A percentile compares a stretch with the other conserved stretches of the same genome.
Conservation (phyloP, 2,113 vertebrate genomes). For the Meles meles region DNA sequence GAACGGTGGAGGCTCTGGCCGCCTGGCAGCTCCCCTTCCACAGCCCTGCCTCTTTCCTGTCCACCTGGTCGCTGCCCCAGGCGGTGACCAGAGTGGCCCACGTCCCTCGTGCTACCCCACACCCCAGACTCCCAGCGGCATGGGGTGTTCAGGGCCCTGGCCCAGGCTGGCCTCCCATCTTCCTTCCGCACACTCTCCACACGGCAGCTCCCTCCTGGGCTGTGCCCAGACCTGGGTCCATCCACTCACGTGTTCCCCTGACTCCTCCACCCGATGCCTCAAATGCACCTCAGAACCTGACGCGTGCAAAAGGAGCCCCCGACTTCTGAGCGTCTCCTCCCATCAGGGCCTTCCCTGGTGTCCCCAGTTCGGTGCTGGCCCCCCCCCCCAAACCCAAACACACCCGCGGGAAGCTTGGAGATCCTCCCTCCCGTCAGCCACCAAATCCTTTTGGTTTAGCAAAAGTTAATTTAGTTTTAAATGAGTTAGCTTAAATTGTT, state of each 20-base stretch:
- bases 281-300: background rate
- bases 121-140: too few relatives aligned
- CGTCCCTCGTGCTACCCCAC: too few relatives aligned
- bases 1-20: background rate
- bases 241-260: background rate
- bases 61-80: background rate
- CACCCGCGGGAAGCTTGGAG: background rate
- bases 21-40: background rate
- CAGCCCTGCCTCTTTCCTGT: background rate
- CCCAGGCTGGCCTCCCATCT: background rate
- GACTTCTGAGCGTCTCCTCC: background rate
- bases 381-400: background rate
- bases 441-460: background rate
- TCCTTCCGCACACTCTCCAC: too few relatives aligned
- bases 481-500: too few relatives aligned
- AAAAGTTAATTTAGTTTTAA: too few relatives aligned
- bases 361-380: too few relatives aligned
- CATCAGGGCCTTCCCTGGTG: too few relatives aligned
- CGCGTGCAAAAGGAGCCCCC: background rate
- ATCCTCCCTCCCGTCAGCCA: too few relatives aligned
- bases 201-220: background rate
- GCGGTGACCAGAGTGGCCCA: background rate
- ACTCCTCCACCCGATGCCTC: background rate
- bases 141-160: background rate
- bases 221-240: background rate